phyloP scores from a whole-genome alignment of 2,113 vertebrate genomes.

The Hemicordylus capensis region DNA sequence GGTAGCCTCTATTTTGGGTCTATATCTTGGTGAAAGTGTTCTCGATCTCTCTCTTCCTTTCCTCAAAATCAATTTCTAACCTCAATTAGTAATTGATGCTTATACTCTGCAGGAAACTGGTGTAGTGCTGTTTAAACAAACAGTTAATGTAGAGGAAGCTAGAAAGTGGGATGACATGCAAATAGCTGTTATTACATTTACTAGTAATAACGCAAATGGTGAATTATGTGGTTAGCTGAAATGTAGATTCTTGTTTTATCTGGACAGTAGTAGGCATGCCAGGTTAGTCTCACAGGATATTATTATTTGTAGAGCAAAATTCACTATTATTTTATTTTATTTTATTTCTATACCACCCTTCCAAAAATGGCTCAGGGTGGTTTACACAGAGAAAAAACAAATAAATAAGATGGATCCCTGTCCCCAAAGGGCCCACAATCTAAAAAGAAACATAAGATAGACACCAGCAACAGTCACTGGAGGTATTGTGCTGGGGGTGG shows the following conservation, averaged over 20 bases:
- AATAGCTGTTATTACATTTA: not conserved
- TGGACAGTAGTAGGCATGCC: not conserved
- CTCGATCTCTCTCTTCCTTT: not conserved
- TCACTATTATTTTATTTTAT: too few species aligned
- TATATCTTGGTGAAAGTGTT: slow-evolving; percentile 21
- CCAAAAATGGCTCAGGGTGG: too few species aligned
- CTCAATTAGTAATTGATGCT: slow-evolving; percentile 4
- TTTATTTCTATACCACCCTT: too few species aligned
- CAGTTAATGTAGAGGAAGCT: not conserved
- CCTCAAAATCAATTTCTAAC: slow-evolving; percentile 7
- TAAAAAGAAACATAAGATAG: too few species aligned
- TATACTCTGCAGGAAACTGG: not conserved
- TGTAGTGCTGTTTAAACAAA: not conserved
- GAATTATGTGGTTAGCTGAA: not conserved
- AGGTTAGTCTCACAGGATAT: not conserved
- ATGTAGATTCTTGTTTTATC: not conserved
- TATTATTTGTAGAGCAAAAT: not conserved
- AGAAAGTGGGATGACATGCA: not conserved
- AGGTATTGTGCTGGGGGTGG: too few species aligned
- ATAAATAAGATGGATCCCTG: too few species aligned
- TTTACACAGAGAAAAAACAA: too few species aligned
- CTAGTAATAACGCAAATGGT: not conserved
- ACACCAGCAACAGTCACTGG: too few species aligned
- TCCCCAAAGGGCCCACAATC: too few species aligned
- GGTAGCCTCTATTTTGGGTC: slow-evolving; percentile 1